Evolutionary conservation across 1,140 invertebrate genomes (phyloP).

Genomic region (Lepidurus packardi): DNA sequence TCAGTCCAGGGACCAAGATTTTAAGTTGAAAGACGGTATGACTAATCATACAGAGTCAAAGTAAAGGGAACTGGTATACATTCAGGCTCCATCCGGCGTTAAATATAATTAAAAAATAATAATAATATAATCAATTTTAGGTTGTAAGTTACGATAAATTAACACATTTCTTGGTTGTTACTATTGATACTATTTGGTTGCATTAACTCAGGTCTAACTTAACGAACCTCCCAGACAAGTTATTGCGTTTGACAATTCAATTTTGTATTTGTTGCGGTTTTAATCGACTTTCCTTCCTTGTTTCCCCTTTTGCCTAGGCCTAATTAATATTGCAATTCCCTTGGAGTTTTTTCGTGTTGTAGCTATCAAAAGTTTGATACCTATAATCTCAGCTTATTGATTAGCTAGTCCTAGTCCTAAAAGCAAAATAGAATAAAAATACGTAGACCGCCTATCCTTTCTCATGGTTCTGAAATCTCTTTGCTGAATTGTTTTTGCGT

Average conservation of each 20-base stretch:
- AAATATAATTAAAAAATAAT: background rate
- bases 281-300: background rate
- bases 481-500: constrained; percentile 11
- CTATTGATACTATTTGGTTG: background rate
- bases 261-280: background rate
- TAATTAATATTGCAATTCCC: background rate
- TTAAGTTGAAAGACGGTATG: background rate
- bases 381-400: constrained; percentile 10
- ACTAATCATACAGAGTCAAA: background rate
- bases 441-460: background rate
- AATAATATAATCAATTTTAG: background rate
- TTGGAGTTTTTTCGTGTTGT: background rate
- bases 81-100: constrained; percentile 16
- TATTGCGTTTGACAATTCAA: background rate
- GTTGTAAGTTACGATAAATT: background rate
- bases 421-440: background rate
- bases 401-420: background rate
- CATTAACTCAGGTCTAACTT: background rate
- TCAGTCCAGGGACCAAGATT: constrained; percentile 14
- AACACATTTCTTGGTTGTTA: background rate
- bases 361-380: background rate
- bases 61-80: background rate
- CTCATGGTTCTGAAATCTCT: background rate
- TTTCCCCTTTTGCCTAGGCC: background rate
- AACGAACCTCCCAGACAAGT: background rate